Conservation (phyloP, 2,888 invertebrate genomes). For the Dicyrtomina minuta region DNA sequence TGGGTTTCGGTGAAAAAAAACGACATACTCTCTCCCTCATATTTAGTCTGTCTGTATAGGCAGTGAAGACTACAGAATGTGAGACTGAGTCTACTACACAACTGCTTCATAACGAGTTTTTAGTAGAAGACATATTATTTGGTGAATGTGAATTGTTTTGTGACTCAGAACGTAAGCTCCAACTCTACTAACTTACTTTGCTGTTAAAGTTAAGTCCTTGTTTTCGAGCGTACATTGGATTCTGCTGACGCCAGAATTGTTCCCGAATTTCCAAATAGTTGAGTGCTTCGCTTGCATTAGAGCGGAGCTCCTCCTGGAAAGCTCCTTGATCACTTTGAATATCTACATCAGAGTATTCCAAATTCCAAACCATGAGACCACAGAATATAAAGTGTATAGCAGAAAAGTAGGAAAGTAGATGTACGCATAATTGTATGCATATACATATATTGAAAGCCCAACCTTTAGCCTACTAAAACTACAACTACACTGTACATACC, state of each 20-base stretch:
- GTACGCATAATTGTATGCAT: background rate
- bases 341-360: conserved; percentile 26
- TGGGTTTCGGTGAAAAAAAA: background rate
- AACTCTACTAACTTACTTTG: conserved; percentile 23
- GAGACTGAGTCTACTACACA: no score
- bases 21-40: background rate
- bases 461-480: background rate
- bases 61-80: no score
- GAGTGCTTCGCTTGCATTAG: conserved; percentile 47
- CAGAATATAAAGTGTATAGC: background rate
- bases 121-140: no score
- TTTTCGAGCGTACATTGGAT: conserved; percentile 50
- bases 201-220: conserved; percentile 26
- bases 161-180: no score
- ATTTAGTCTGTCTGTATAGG: no score
- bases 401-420: background rate
- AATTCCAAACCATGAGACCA: background rate
- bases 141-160: no score
- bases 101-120: no score
- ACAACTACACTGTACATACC: background rate
- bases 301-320: conserved; percentile 37
- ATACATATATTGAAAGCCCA: no score
- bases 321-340: conserved; percentile 41
- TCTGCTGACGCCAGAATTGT: conserved; percentile 52
- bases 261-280: conserved; percentile 50